Percentiles rank a stretch among this genome's conserved stretches.
These are phyloP conservation scores for Boloria selene DNA, from an alignment of 2,888 invertebrate genomes.

Conservation along the genomic window DNA sequence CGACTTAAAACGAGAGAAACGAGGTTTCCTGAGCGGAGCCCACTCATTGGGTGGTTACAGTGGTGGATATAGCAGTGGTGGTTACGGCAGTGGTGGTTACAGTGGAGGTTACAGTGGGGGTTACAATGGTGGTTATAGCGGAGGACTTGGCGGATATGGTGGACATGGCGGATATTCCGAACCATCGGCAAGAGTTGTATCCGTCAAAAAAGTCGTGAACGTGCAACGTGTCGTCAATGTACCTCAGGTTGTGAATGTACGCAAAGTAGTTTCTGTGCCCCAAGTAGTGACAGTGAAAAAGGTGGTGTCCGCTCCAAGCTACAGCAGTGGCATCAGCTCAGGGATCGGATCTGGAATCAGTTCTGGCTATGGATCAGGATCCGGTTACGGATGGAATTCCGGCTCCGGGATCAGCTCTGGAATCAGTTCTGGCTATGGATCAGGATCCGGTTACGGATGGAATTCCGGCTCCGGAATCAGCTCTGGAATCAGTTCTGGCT, in stretches of 20 bases:
- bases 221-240: conserved; percentile 47
- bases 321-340: conserved; percentile 30
- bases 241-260: conserved; percentile 52
- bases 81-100: not conserved
- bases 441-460: conserved; percentile 34
- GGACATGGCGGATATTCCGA: conserved; percentile 27
- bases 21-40: conserved; percentile 38
- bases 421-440: not conserved
- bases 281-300: conserved; percentile 55
- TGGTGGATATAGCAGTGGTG: conserved; percentile 12
- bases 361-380: too few relatives aligned
- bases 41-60: conserved; percentile 29
- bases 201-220: conserved; percentile 52
- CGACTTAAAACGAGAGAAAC: conserved; percentile 37
- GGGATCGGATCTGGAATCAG: conserved; percentile 36
- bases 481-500: too few relatives aligned
- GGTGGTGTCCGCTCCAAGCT: conserved; percentile 52
- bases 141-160: conserved; percentile 14
- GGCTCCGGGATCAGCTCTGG: too few relatives aligned
- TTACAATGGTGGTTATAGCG: conserved; percentile 17
- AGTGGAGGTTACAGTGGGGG: not conserved
- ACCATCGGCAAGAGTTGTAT: conserved; percentile 43
- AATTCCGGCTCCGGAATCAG: conserved; percentile 28
- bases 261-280: conserved; percentile 57
- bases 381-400: too few relatives aligned